phyloP scores from a whole-genome alignment of 1,140 invertebrate species.

The Papilio polyxenes region DNA sequence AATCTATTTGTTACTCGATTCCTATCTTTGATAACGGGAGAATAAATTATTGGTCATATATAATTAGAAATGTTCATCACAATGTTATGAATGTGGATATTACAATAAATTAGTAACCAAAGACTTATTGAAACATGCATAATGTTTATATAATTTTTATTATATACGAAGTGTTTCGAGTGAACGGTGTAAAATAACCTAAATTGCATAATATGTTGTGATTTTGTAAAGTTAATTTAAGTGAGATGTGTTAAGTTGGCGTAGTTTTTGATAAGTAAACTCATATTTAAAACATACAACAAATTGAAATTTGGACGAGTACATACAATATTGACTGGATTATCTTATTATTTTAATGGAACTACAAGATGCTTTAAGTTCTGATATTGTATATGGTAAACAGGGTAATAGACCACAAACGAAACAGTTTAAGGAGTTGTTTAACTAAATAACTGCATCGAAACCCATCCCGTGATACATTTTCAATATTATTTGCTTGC shows the following conservation, averaged over 20 bases:
- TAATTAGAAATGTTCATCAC: constrained; percentile 54
- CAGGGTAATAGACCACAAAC: constrained; percentile 63
- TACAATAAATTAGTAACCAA: constrained; percentile 72
- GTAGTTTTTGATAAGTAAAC: constrained; percentile 79
- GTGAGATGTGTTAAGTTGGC: constrained; percentile 67
- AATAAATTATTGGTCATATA: constrained; percentile 51
- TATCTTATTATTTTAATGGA: constrained; percentile 6
- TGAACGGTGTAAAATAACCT: constrained; percentile 52
- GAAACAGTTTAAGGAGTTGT: constrained; percentile 23
- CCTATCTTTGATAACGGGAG: constrained; percentile 31
- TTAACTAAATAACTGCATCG: not conserved
- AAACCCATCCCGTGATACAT: constrained; percentile 4
- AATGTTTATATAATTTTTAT: constrained; percentile 68
- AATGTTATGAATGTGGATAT: constrained; percentile 72
- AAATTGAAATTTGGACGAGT: constrained; percentile 63
- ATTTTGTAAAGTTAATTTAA: constrained; percentile 76
- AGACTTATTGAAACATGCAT: constrained; percentile 58
- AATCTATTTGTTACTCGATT: constrained; percentile 44
- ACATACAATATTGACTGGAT: constrained; percentile 41
- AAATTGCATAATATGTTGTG: constrained; percentile 71
- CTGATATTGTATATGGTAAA: constrained; percentile 56
- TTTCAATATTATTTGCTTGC: not conserved
- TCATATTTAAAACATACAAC: constrained; percentile 57
- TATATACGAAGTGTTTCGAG: constrained; percentile 57
- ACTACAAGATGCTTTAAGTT: constrained; percentile 4